Evolutionary conservation across 2,888 invertebrate genomes (phyloP).

Genomic region (Macaria liturata): DNA sequence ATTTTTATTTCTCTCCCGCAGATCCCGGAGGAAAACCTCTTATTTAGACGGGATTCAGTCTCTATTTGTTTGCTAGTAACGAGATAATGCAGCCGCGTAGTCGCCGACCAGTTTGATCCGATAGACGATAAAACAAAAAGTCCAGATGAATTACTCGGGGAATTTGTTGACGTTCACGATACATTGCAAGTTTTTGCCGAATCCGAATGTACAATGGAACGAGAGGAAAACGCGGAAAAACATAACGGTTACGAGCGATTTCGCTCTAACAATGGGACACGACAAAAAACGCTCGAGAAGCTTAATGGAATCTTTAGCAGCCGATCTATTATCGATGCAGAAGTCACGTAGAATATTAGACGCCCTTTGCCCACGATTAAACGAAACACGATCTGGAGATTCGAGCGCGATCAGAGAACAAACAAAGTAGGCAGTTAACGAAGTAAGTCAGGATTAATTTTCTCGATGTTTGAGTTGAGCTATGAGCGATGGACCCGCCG

Average conservation of each 20-base stretch:
- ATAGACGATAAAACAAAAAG: conserved; percentile 25
- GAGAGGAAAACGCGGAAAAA: conserved; percentile 61
- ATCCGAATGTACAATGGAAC: conserved; percentile 40
- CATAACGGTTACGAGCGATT: conserved; percentile 69
- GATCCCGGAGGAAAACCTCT: conserved; percentile 42
- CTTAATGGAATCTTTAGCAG: conserved; percentile 66
- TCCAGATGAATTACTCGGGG: conserved; percentile 22
- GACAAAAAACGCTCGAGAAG: conserved; percentile 50
- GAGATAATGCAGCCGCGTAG: conserved; percentile 42
- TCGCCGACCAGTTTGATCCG: conserved; percentile 37
- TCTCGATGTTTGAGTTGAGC: conserved; percentile 57
- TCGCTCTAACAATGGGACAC: conserved; percentile 63
- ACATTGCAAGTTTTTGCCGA: conserved; percentile 29
- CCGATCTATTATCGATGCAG: conserved; percentile 55
- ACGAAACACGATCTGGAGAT: conserved; percentile 42
- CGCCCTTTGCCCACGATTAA: conserved; percentile 44
- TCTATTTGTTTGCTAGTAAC: conserved; percentile 54
- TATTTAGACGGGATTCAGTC: conserved; percentile 46
- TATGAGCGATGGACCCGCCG: conserved; percentile 57
- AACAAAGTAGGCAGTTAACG: conserved; percentile 52
- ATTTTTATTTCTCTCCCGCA: conserved; percentile 45
- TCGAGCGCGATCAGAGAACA: conserved; percentile 51
- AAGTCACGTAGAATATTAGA: conserved; percentile 80
- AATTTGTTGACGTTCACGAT: conserved; percentile 27
- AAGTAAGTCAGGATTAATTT: conserved; percentile 63